phyloP scores from a whole-genome alignment of 64 coral and sea anemone genomes.

The Montipora sp. region DNA sequence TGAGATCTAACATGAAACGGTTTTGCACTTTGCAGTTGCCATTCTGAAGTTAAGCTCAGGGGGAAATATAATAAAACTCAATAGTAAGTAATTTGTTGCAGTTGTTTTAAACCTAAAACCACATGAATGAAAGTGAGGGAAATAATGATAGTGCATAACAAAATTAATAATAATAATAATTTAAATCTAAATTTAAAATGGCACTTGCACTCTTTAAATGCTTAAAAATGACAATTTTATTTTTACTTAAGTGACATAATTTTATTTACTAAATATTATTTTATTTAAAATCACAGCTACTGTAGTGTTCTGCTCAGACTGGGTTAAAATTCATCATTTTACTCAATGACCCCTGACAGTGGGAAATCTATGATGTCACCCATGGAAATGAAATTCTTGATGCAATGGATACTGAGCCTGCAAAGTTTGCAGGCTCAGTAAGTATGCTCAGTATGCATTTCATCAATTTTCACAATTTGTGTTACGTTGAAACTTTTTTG shows the following conservation, averaged over 20 bases:
- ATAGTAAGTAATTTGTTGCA: conserved; percentile 82
- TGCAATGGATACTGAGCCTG: no score
- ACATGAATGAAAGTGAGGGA: neutral
- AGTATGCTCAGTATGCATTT: no score
- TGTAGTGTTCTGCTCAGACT: conserved; percentile 41
- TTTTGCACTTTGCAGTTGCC: conserved; percentile 86
- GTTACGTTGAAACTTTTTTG: no score
- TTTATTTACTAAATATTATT: neutral
- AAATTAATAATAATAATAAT: neutral
- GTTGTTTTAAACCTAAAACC: neutral
- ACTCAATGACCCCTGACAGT: neutral
- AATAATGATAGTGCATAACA: no score
- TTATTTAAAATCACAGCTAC: neutral
- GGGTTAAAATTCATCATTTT: neutral
- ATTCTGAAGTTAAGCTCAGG: conserved; percentile 95
- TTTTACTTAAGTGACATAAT: no score
- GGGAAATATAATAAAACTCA: conserved; percentile 93
- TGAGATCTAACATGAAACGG: neutral
- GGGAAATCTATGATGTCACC: neutral
- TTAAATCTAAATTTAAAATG: neutral
- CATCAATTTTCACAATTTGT: no score
- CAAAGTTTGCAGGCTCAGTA: no score
- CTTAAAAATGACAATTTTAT: no score
- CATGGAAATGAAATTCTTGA: no score
- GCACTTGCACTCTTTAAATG: no score